A percentile compares a stretch with the other conserved stretches of the same genome.
Evolutionary conservation across 2,113 vertebrate species (phyloP).

Genomic region (Platysternon megacephalum): DNA sequence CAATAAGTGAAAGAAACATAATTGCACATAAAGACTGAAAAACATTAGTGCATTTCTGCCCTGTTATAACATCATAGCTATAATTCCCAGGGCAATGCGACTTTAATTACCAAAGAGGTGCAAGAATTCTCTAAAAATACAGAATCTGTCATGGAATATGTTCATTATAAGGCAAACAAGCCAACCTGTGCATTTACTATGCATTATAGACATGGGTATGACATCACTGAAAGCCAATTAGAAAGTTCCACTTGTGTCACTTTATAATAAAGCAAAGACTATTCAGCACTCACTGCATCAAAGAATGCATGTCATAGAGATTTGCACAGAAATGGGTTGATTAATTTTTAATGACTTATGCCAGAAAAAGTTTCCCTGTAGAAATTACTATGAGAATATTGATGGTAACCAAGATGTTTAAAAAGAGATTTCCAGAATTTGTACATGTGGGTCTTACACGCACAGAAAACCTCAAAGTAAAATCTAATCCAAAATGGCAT

Average conservation of each 20-base stretch:
- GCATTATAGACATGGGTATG: constrained; percentile 36
- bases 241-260: constrained; percentile 76
- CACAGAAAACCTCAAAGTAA: constrained; percentile 20
- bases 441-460: constrained; percentile 32
- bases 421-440: constrained; percentile 46
- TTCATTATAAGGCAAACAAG: constrained; percentile 60
- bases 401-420: constrained; percentile 55
- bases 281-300: constrained; percentile 73
- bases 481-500: constrained; percentile 24
- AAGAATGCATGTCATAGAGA: constrained; percentile 75
- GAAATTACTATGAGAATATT: constrained; percentile 63
- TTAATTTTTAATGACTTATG: constrained; percentile 80
- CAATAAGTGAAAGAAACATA: not conserved
- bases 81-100: constrained; percentile 28
- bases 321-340: constrained; percentile 78
- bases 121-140: constrained; percentile 54
- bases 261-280: constrained; percentile 76
- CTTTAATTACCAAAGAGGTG: constrained; percentile 44
- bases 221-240: constrained; percentile 79
- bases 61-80: constrained; percentile 3
- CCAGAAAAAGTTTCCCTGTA: constrained; percentile 66
- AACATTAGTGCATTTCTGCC: constrained; percentile 16
- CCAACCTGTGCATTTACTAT: constrained; percentile 52
- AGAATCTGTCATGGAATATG: constrained; percentile 42
- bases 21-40: constrained; percentile 7